Evolutionary conservation across 2,113 vertebrate species (phyloP).

Genomic region (Tachycineta bicolor): DNA sequence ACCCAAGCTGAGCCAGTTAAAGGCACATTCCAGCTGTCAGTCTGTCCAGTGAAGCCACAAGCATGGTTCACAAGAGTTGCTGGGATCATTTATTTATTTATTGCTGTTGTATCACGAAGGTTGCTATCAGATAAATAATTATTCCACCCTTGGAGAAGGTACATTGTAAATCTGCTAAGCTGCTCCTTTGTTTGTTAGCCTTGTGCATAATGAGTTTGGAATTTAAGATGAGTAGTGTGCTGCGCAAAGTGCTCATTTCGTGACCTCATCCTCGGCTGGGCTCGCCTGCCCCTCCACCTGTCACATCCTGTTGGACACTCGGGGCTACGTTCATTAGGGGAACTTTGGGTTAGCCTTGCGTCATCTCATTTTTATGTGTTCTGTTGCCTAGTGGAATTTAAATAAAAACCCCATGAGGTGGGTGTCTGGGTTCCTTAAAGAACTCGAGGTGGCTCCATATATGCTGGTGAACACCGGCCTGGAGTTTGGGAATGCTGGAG

Average conservation of each 20-base stretch:
- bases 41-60: not conserved
- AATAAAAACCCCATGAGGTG: not conserved
- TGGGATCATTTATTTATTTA: slow-evolving; percentile 28
- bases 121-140: slow-evolving; percentile 45
- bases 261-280: slow-evolving; percentile 31
- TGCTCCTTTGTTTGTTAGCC: slow-evolving; percentile 48
- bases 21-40: not conserved
- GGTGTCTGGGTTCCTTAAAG: not conserved
- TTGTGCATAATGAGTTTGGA: slow-evolving; percentile 55
- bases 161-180: slow-evolving; percentile 17
- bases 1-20: not conserved
- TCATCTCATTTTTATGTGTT: slow-evolving; percentile 21
- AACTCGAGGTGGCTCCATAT: not conserved
- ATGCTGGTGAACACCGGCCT: not conserved
- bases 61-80: not conserved
- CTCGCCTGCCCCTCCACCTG: slow-evolving; percentile 42
- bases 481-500: not conserved
- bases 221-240: slow-evolving; percentile 45
- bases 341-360: not conserved
- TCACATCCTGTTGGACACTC: slow-evolving; percentile 55
- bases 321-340: slow-evolving; percentile 32
- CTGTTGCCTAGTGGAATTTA: slow-evolving; percentile 20
- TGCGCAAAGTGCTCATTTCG: slow-evolving; percentile 18
- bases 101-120: not conserved
- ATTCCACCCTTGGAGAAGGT: slow-evolving; percentile 27